These are phyloP conservation scores for Drosophila arawakana DNA, from an alignment of 1,140 invertebrate species.

Conservation along the genomic window DNA sequence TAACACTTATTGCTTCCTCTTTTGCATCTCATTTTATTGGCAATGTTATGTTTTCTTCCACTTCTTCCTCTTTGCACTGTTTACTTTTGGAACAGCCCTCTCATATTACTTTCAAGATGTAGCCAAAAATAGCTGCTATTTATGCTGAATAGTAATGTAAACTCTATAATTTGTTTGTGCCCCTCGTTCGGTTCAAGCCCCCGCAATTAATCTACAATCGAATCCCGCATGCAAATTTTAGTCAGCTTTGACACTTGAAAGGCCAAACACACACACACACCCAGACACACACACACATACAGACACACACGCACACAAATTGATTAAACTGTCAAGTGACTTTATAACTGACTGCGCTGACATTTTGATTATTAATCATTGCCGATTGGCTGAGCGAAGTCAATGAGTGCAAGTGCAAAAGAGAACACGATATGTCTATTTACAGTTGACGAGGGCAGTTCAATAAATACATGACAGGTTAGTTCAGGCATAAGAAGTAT, in stretches of 20 bases:
- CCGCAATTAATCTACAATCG: constrained; percentile 25
- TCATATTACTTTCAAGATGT: background rate
- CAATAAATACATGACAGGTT: background rate
- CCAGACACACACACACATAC: constrained; percentile 26
- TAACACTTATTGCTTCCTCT: background rate
- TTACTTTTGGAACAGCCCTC: constrained; percentile 28
- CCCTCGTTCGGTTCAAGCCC: background rate
- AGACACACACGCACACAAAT: constrained; percentile 66
- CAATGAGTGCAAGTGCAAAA: constrained; percentile 28
- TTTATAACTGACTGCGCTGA: constrained; percentile 76
- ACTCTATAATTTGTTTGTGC: constrained; percentile 67
- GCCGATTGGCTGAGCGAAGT: constrained; percentile 48
- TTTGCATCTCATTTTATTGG: constrained; percentile 45
- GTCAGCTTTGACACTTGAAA: constrained; percentile 37
- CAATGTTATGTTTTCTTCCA: constrained; percentile 33
- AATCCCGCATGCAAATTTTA: constrained; percentile 53
- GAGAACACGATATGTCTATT: constrained; percentile 23
- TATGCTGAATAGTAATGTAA: constrained; percentile 39
- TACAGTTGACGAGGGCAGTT: constrained; percentile 20
- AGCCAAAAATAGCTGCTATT: constrained; percentile 27
- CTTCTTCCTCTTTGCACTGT: constrained; percentile 32
- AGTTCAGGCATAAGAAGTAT: too few relatives aligned
- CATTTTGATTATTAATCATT: constrained; percentile 83
- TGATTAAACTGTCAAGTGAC: constrained; percentile 82
- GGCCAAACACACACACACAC: constrained; percentile 23